Conservation (phyloP, 2,797 vertebrate genomes). For the Megaceryle alcyon region DNA sequence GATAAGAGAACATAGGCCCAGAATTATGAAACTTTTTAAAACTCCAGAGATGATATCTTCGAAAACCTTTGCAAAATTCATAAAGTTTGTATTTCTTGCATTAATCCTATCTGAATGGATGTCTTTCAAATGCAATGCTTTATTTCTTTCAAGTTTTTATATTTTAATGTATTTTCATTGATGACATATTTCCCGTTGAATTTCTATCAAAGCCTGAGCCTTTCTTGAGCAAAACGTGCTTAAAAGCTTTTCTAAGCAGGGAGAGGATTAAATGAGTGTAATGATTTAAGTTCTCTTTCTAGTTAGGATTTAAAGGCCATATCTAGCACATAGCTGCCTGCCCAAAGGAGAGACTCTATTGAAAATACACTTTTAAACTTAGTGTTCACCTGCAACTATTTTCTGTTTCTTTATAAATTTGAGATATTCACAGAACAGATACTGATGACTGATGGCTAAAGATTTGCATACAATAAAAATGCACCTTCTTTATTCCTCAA, state of each 20-base stretch:
- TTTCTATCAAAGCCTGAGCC: background rate
- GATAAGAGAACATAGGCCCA: conserved; percentile 59
- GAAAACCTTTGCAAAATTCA: conserved; percentile 59
- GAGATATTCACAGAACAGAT: background rate
- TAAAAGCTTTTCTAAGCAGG: conserved; percentile 27
- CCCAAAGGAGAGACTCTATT: background rate
- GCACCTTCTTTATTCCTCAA: background rate
- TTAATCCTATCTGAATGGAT: conserved; percentile 28
- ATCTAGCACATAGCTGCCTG: background rate
- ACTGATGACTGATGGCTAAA: background rate
- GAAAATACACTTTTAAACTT: conserved; percentile 12
- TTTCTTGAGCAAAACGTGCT: background rate
- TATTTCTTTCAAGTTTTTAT: conserved; percentile 36
- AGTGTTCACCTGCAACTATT: background rate
- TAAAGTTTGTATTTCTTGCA: conserved; percentile 36
- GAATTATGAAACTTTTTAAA: conserved; percentile 65
- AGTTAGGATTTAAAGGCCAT: conserved; percentile 17
- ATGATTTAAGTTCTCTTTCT: conserved; percentile 17
- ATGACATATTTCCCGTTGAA: background rate
- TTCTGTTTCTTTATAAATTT: background rate
- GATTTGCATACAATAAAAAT: conserved; percentile 1
- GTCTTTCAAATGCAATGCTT: conserved; percentile 26
- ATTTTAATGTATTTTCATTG: conserved; percentile 35
- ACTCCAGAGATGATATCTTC: conserved; percentile 64
- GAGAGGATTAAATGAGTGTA: conserved; percentile 24